Conservation (phyloP, 2,113 vertebrate species). For the Pseudopipra pipra region DNA sequence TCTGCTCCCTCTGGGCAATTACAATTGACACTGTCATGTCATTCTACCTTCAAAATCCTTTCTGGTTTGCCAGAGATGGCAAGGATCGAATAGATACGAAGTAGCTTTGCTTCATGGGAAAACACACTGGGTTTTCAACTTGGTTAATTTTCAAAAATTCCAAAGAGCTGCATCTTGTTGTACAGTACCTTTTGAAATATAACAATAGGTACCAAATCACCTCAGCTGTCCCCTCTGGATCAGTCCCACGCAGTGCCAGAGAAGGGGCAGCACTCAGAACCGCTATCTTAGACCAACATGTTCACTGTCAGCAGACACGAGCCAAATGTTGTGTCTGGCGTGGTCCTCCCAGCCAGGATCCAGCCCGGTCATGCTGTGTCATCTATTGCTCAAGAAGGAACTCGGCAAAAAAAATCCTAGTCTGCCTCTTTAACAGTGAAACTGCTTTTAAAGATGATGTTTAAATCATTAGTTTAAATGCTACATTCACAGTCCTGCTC, state of each 20-base stretch:
- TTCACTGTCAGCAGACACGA: neutral
- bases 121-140: neutral
- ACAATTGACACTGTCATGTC: neutral
- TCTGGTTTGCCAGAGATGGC: neutral
- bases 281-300: neutral
- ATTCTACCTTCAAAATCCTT: neutral
- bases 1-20: neutral
- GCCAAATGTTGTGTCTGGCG: neutral
- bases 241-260: neutral
- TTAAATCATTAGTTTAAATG: slow-evolving; percentile 26
- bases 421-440: neutral
- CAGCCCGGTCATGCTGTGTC: neutral
- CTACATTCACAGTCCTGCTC: neutral
- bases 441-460: neutral
- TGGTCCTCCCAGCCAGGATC: neutral
- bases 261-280: neutral
- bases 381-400: neutral
- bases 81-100: neutral
- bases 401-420: neutral
- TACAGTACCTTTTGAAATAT: neutral
- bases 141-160: neutral
- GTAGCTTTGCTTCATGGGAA: neutral
- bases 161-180: neutral
- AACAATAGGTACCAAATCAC: neutral
- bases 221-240: neutral